Base-by-base conservation (phyloP, 53 echinoderm and acorn worm genomes). In the Stichopus horrens region DNA sequence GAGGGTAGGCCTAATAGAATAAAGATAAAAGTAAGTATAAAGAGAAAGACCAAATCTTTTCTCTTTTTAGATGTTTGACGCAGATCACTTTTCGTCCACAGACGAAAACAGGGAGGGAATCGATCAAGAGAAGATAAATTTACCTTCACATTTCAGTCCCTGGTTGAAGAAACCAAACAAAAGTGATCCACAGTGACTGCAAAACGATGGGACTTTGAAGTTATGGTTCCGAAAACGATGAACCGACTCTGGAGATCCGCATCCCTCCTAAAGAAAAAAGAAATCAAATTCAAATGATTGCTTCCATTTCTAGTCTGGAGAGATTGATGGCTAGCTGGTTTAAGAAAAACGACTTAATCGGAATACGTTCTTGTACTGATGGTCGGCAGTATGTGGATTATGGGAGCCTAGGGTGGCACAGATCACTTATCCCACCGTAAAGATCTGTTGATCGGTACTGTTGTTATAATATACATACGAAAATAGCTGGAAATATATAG, bases 141-240 rank as follows among this genome's bases (percentile, higher is more conserved):
- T 79, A 80, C 80, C 80, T 11, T 56, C 80, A 80, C 80, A 80
- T 55, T 80, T 80, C 80, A 80, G 21, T 80, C 80, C 80, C 80
- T 80, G 80, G 80, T 55, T 57, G 80, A 0, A 80, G 80, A 80
- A 55, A 20, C 80, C 80, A 21, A 80, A 14, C 20, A 80, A 57
- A 57, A 80, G 56, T 16, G 80, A 80, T 56, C 80, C 80, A 55
- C 80, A 80, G 57, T 80, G 80, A 6, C 8, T 57, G 20, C 80
- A 80, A 18, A 80, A 80, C 9, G 80, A 58, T 20, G 80, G 80
- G 18, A 80, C 53, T 56, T 80, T 80, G 18, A 56, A 80, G 56
- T 80, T 55, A 19, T 80, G 56, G 20, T 57, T 57, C 7, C 7
- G 18, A 80, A 80, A 80, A 55, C 55, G 54, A 57, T 80, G 80